Percentiles rank a stretch among this genome's conserved stretches.
These are phyloP conservation scores for Cariama cristata DNA, from an alignment of 2,113 vertebrate genomes.

Conservation along the genomic window DNA sequence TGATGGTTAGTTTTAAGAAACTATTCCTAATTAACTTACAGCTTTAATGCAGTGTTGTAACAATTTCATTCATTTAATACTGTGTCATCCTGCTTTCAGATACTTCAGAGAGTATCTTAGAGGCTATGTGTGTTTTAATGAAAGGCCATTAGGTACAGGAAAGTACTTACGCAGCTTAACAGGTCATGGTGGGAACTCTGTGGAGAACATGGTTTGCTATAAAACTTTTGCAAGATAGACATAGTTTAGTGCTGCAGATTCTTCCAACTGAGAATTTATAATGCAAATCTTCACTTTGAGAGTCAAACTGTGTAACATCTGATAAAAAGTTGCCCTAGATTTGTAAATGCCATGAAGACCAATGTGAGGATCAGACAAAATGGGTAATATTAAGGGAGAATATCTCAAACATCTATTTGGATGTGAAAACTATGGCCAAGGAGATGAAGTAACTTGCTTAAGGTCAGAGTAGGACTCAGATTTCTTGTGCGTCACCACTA, in stretches of 20 bases:
- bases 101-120: fast-evolving
- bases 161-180: not conserved
- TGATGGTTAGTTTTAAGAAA: not conserved
- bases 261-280: not conserved
- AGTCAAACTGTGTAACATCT: fast-evolving
- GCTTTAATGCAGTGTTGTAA: not conserved
- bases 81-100: not conserved
- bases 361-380: not conserved
- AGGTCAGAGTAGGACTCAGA: not conserved
- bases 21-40: not conserved
- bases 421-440: not conserved
- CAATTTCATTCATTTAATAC: not conserved
- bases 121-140: not conserved
- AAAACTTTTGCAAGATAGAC: not conserved
- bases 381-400: no score
- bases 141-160: not conserved
- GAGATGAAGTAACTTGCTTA: not conserved
- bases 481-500: not conserved
- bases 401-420: not conserved
- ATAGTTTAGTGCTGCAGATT: not conserved
- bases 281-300: not conserved
- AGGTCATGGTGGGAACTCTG: not conserved
- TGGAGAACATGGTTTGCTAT: not conserved
- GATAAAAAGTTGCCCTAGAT: not conserved
- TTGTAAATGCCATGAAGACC: not conserved